These are phyloP conservation scores for Drosophila peninsularis DNA, from an alignment of 2,888 invertebrate species.

Conservation along the genomic window DNA sequence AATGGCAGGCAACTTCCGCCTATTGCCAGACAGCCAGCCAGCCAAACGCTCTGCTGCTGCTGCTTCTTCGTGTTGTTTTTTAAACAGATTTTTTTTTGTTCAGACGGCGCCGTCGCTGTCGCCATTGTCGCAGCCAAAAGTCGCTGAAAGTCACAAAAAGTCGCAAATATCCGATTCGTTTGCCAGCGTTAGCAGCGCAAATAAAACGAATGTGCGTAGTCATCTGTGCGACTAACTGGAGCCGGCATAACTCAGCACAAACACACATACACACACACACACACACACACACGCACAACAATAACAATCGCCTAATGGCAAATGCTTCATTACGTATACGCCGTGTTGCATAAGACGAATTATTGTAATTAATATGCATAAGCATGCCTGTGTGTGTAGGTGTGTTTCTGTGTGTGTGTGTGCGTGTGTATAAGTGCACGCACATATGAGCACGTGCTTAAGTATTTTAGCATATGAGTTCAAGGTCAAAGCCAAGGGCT, in stretches of 20 bases:
- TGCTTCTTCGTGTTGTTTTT: background rate
- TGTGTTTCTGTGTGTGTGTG: background rate
- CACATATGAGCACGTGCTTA: conserved; percentile 2
- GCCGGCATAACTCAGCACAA: conserved; percentile 67
- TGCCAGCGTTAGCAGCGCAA: conserved; percentile 29
- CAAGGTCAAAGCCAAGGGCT: conserved; percentile 27
- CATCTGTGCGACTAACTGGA: conserved; percentile 77
- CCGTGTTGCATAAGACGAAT: conserved; percentile 48
- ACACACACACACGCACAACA: background rate
- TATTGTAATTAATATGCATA: conserved; percentile 27
- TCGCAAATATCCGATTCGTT: conserved; percentile 31
- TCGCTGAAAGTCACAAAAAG: conserved; percentile 26
- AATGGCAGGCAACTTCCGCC: conserved; percentile 50
- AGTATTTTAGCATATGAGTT: background rate
- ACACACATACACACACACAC: conserved; percentile 11
- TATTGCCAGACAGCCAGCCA: conserved; percentile 20
- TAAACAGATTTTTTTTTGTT: conserved; percentile 28
- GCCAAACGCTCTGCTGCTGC: background rate
- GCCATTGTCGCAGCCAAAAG: conserved; percentile 57
- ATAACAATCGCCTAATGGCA: background rate
- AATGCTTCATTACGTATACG: conserved; percentile 57
- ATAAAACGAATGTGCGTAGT: conserved; percentile 66
- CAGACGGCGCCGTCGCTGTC: conserved; percentile 56
- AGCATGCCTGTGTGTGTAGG: background rate
- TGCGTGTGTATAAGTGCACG: background rate